Evolutionary conservation across 2,113 vertebrate species (phyloP), one percentile per base, ranked within the genome.

Genomic region (Struthio camelus): DNA sequence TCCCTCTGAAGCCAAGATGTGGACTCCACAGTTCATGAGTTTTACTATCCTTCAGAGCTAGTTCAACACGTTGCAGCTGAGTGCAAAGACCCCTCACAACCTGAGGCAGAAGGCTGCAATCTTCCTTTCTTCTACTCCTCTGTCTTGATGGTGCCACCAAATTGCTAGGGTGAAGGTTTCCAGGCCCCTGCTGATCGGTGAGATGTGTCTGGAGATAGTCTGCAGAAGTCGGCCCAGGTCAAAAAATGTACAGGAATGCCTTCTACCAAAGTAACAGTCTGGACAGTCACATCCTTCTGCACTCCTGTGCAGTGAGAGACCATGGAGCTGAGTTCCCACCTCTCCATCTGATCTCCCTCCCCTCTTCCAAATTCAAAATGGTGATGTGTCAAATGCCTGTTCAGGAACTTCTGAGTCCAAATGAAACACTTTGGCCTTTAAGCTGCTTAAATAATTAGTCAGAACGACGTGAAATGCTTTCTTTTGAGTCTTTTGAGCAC

Each of bases 301-400:
- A 1, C 15, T 62, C 15, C 34, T 50, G 36, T 4, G 9, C 25
- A 71, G 65, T 28, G 28, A 44, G 24, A 80, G 15, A 38, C 18
- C 0, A 0, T 89, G 46, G 4, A 93, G 27, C 14, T 79, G 42
- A 42, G 42, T 12, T 22, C 6, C 13, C 46, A 59, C 2, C 20
- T 72, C 51, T 79, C 40, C n/a, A 13, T 46, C 44, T 66, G 23
- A 50, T 64, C 70, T 82, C 24, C 5, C 6, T 54, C 38, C 54
- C 6, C 20, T 87, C 27, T 30, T 77, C 46, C 73, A 59, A 0
- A 54, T 38, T 25, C 58, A 79, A 38, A 28, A 50, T 14, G 36
- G 69, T 53, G 16, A 13, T 10, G n/a, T 3, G 2, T 3, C n/a
- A 40, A 0, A 0, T 38, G 27, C 8, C 44, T 84, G 4, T 16